These are phyloP conservation scores for Ceryle rudis DNA, from an alignment of 2,797 vertebrate species.

Conservation along the genomic window DNA sequence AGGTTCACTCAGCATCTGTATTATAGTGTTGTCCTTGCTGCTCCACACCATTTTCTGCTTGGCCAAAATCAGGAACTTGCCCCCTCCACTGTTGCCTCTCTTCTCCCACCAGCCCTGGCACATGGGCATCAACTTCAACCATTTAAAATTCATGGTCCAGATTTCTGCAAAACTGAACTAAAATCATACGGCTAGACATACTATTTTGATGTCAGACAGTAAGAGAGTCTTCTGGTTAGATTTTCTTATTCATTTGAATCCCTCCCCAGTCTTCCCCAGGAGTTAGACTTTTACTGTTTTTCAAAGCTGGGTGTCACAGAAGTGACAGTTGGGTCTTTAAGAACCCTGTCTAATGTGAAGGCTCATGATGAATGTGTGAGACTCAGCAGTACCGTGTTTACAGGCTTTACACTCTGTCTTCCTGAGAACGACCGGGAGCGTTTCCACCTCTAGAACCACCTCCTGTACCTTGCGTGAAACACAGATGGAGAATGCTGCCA, in stretches of 20 bases:
- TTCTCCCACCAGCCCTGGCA: not conserved
- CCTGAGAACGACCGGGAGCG: not conserved
- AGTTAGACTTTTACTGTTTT: not conserved
- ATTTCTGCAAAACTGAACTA: not conserved
- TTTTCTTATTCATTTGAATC: not conserved
- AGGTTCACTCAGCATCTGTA: not conserved
- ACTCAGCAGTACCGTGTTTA: not conserved
- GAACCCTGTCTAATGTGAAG: not conserved
- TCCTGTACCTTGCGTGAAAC: not conserved
- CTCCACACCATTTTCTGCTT: not conserved
- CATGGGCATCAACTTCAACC: fast-evolving
- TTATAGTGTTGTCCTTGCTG: not conserved
- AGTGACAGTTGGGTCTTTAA: not conserved
- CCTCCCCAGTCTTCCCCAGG: not conserved
- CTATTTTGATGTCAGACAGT: not conserved
- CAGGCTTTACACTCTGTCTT: not conserved
- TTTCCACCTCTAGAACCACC: not conserved
- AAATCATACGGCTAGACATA: not conserved
- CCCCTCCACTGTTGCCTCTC: not conserved
- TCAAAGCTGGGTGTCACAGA: not conserved
- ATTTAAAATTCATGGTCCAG: not conserved
- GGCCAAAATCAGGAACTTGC: not conserved
- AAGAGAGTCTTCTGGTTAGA: not conserved
- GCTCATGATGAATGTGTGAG: not conserved
- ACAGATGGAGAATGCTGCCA: not conserved